Evolutionary conservation across 2,888 invertebrate genomes (phyloP).

Genomic region (Brachylomia viminalis): DNA sequence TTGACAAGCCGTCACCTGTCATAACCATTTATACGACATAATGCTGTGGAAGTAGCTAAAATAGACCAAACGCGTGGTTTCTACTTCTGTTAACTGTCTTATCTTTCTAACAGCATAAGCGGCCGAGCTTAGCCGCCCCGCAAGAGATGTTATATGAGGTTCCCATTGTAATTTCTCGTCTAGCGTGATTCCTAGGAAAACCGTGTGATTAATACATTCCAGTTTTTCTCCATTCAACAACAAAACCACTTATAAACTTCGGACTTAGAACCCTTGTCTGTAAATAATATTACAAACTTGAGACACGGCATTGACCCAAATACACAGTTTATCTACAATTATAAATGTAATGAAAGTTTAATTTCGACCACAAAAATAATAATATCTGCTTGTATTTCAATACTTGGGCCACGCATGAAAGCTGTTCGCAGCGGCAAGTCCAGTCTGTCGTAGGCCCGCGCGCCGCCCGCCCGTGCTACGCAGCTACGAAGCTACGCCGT

Average conservation of each 20-base stretch:
- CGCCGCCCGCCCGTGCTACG: slow-evolving; percentile 66
- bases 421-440: slow-evolving; percentile 44
- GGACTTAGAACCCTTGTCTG: background rate
- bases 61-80: too few relatives aligned
- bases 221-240: background rate
- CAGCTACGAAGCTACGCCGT: slow-evolving; percentile 65
- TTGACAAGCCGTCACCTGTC: too few relatives aligned
- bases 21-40: too few relatives aligned
- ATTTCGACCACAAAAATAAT: background rate
- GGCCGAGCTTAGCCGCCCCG: too few relatives aligned
- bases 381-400: slow-evolving; percentile 21
- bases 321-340: background rate
- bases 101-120: too few relatives aligned
- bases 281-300: slow-evolving; percentile 23
- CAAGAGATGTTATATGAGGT: too few relatives aligned
- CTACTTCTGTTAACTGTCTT: too few relatives aligned
- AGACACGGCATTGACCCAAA: slow-evolving; percentile 44
- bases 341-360: slow-evolving; percentile 13
- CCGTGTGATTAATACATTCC: too few relatives aligned
- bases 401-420: slow-evolving; percentile 35
- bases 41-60: too few relatives aligned
- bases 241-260: background rate
- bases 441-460: slow-evolving; percentile 63
- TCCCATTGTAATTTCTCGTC: too few relatives aligned
- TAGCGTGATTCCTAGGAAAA: too few relatives aligned